Evolutionary conservation across 2,888 invertebrate genomes (phyloP).

Genomic region (Elaeidobius kamerunicus): DNA sequence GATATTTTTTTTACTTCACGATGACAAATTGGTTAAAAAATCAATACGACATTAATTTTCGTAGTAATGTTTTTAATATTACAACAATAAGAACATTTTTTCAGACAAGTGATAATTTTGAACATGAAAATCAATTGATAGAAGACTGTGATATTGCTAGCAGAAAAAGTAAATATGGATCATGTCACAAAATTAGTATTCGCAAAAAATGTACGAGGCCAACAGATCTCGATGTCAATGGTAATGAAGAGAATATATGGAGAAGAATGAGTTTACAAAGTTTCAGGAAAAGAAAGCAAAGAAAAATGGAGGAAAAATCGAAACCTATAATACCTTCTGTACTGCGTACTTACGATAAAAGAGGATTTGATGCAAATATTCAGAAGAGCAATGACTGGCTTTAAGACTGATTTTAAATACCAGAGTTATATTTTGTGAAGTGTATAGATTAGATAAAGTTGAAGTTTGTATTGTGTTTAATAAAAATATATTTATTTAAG

Average conservation of each 20-base stretch:
- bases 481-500: no score
- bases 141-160: constrained; percentile 19
- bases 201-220: no score
- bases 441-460: no score
- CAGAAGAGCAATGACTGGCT: constrained; percentile 6
- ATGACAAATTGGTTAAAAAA: constrained; percentile 38
- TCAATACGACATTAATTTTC: constrained; percentile 35
- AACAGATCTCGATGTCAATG: no score
- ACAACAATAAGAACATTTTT: constrained; percentile 33
- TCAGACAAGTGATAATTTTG: constrained; percentile 16
- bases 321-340: constrained; percentile 41
- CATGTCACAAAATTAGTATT: no score
- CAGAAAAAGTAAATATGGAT: constrained; percentile 4
- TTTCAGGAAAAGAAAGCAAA: constrained; percentile 36
- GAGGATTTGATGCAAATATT: constrained; percentile 6
- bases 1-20: constrained; percentile 5
- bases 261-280: constrained; percentile 38
- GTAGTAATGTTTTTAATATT: constrained; percentile 32
- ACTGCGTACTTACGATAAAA: constrained; percentile 40
- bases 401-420: no score
- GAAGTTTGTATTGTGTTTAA: no score
- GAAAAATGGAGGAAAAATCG: constrained; percentile 35
- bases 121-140: constrained; percentile 26
- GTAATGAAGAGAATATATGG: constrained; percentile 34
- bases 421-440: no score